Evolutionary conservation across 1,140 invertebrate species (phyloP).

Genomic region (Lepidurus couesii): DNA sequence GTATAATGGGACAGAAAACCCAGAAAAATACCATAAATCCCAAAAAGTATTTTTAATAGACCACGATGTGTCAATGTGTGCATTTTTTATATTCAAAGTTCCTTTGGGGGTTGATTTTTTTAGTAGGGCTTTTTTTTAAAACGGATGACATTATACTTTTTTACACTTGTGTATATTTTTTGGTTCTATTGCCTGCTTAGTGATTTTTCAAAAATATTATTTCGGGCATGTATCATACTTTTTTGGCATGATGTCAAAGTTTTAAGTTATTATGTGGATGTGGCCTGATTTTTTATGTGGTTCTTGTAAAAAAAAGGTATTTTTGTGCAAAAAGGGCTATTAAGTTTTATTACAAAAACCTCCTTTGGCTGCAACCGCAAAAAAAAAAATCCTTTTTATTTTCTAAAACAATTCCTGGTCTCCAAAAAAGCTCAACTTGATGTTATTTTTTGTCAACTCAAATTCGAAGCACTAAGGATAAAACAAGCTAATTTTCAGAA

Average conservation of each 20-base stretch:
- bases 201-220: background rate
- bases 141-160: background rate
- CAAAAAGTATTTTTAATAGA: background rate
- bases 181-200: background rate
- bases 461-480: too few relatives aligned
- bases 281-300: background rate
- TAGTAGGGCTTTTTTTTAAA: background rate
- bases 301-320: conserved; percentile 10
- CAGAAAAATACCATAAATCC: background rate
- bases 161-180: background rate
- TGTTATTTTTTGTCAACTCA: too few relatives aligned
- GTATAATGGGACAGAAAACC: conserved; percentile 1
- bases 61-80: conserved; percentile 18
- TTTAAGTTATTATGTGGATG: conserved; percentile 15
- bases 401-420: background rate
- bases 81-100: conserved; percentile 20
- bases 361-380: background rate
- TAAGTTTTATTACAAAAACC: conserved; percentile 3
- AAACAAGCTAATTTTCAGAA: too few relatives aligned
- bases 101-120: background rate
- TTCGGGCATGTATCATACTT: conserved; percentile 12
- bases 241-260: background rate
- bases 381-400: background rate
- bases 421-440: too few relatives aligned
- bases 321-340: conserved; percentile 9